Conservation (phyloP, 1,140 invertebrate genomes). For the Drosophila asahinai region DNA sequence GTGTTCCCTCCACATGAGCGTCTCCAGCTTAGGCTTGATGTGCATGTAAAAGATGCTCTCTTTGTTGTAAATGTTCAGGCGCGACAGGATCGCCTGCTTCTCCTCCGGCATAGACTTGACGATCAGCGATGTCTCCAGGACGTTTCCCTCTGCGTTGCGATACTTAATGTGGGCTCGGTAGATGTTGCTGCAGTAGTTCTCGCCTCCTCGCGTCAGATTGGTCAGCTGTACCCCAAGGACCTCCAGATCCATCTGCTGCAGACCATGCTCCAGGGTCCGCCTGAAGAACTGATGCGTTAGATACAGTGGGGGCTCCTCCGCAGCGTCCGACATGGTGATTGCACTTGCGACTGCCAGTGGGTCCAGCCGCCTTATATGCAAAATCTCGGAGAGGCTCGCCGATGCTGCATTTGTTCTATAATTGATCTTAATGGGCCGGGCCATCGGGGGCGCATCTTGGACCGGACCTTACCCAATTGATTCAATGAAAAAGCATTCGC, state of each 20-base stretch:
- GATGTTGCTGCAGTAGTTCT: constrained; percentile 84
- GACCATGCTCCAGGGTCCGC: constrained; percentile 61
- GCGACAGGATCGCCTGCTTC: constrained; percentile 70
- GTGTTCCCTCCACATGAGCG: constrained; percentile 63
- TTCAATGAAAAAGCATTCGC: constrained; percentile 60
- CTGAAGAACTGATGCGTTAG: constrained; percentile 68
- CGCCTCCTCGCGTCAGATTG: constrained; percentile 70
- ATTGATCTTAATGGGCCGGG: constrained; percentile 66
- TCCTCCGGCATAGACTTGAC: constrained; percentile 78
- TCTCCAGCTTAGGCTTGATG: constrained; percentile 75
- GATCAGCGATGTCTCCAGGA: constrained; percentile 60
- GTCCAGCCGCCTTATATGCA: constrained; percentile 49
- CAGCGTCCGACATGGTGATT: constrained; percentile 53
- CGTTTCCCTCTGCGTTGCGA: constrained; percentile 28
- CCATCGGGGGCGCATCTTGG: constrained; percentile 24
- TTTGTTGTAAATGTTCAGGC: constrained; percentile 77
- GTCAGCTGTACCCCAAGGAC: constrained; percentile 63
- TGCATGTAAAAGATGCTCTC: constrained; percentile 75
- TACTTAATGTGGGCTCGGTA: constrained; percentile 68
- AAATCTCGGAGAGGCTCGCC: constrained; percentile 37
- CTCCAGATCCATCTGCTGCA: constrained; percentile 65
- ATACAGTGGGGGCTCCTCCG: constrained; percentile 59
- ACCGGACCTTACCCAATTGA: constrained; percentile 54
- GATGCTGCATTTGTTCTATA: constrained; percentile 23
- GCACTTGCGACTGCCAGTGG: constrained; percentile 19